Conservation (phyloP, 1,140 invertebrate genomes). For the Zaprionus inermis region DNA sequence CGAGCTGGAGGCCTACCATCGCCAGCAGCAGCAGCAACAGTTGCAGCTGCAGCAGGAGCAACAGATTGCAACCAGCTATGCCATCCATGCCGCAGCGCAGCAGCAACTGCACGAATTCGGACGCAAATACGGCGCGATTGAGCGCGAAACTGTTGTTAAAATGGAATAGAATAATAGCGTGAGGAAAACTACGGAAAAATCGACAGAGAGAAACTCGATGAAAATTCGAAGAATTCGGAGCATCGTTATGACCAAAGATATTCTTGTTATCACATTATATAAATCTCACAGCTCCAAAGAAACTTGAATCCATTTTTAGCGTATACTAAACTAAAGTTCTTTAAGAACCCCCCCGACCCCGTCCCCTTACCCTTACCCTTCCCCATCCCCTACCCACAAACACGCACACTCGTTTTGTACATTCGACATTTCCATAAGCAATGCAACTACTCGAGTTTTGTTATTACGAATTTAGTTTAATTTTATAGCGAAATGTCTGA, state of each 20-base stretch:
- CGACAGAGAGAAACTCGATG: not conserved
- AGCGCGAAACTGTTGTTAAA: slow-evolving; percentile 78
- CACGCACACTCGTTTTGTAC: slow-evolving; percentile 50
- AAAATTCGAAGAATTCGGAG: slow-evolving; percentile 5
- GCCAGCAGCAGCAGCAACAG: slow-evolving; percentile 57
- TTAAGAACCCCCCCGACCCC: slow-evolving; percentile 51
- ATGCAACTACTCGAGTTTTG: slow-evolving; percentile 66
- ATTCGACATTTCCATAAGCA: slow-evolving; percentile 62
- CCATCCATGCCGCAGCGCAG: slow-evolving; percentile 60
- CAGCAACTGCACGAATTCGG: slow-evolving; percentile 71
- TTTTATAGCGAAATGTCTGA: slow-evolving; percentile 64
- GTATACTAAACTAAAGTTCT: slow-evolving; percentile 64
- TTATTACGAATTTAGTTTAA: slow-evolving; percentile 69
- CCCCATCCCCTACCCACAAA: not conserved
- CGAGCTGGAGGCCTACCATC: slow-evolving; percentile 63
- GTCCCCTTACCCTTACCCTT: not conserved
- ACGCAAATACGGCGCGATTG: slow-evolving; percentile 63
- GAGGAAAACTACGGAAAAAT: not conserved
- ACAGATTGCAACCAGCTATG: slow-evolving; percentile 63
- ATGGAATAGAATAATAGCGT: slow-evolving; percentile 59
- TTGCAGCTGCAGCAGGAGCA: slow-evolving; percentile 65
- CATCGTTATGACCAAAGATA: slow-evolving; percentile 63
- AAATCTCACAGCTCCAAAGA: slow-evolving; percentile 80
- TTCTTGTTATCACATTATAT: slow-evolving; percentile 58
- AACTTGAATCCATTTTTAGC: slow-evolving; percentile 44